A percentile compares a stretch with the other conserved stretches of the same genome.
These are phyloP conservation scores for Centruroides vittatus DNA, from an alignment of 1,140 invertebrate genomes.

Conservation along the genomic window DNA sequence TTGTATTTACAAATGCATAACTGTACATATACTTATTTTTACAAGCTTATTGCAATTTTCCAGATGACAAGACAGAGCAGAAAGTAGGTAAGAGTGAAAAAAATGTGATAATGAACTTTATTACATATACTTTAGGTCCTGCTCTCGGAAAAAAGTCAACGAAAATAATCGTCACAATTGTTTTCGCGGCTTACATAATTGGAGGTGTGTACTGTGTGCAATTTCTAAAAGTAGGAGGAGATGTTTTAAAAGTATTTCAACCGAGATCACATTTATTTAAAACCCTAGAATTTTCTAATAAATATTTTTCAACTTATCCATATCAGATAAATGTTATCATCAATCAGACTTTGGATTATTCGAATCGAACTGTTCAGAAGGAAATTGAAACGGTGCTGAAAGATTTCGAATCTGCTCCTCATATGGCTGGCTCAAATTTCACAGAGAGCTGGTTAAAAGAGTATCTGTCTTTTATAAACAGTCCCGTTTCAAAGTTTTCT, in stretches of 20 bases:
- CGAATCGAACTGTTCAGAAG: slow-evolving; percentile 33
- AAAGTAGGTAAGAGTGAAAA: no score
- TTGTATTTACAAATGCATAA: no score
- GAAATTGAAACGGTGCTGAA: no score
- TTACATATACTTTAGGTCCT: slow-evolving; percentile 59
- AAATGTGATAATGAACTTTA: no score
- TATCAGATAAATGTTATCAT: slow-evolving; percentile 78
- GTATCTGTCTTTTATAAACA: no score
- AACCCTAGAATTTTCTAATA: slow-evolving; percentile 74
- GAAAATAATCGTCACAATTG: slow-evolving; percentile 56
- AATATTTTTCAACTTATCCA: slow-evolving; percentile 76
- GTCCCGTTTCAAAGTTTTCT: no score
- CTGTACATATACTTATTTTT: no score
- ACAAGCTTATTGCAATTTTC: no score
- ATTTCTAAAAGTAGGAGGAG: slow-evolving; percentile 73
- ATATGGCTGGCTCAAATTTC: no score
- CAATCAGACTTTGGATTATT: slow-evolving; percentile 67
- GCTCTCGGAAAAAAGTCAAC: slow-evolving; percentile 58
- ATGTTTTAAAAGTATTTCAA: slow-evolving; percentile 64
- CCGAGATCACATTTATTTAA: slow-evolving; percentile 78
- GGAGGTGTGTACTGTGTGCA: slow-evolving; percentile 76
- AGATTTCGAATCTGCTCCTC: no score
- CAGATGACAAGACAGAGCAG: no score
- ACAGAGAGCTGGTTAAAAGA: no score
- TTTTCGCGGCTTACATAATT: slow-evolving; percentile 62